Evolutionary conservation across 1,140 invertebrate genomes (phyloP).

Genomic region (Drosophila micromelanica): DNA sequence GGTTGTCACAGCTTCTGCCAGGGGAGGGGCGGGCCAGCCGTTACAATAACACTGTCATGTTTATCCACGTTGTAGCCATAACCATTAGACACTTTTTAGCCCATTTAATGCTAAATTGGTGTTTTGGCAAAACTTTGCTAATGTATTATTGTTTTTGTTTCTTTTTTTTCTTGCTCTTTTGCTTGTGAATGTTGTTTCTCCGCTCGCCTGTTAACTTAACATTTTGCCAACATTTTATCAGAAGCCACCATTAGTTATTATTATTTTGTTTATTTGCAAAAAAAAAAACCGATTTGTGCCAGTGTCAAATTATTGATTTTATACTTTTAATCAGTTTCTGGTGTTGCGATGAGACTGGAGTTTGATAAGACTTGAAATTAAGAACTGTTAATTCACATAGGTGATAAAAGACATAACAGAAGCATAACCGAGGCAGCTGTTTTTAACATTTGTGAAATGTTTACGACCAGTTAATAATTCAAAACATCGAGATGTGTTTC

Average conservation of each 20-base stretch:
- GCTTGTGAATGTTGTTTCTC: neutral
- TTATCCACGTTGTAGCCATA: neutral
- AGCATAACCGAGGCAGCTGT: neutral
- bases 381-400: neutral
- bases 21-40: neutral
- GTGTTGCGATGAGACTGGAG: neutral
- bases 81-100: neutral
- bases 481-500: no score
- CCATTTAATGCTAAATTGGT: neutral
- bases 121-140: neutral
- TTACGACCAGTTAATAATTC: no score
- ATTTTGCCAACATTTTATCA: constrained; percentile 2
- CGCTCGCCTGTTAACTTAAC: constrained; percentile 6
- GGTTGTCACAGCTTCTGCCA: neutral
- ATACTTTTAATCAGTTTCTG: neutral
- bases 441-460: neutral
- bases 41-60: neutral
- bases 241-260: neutral
- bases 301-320: neutral
- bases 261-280: neutral
- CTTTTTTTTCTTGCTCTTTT: constrained; percentile 1
- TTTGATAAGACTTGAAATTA: neutral
- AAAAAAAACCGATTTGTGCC: no score
- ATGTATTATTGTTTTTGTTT: neutral
- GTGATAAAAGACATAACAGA: neutral